Conservation (phyloP, 2,797 vertebrate genomes). For the Sebastes diaconus region DNA sequence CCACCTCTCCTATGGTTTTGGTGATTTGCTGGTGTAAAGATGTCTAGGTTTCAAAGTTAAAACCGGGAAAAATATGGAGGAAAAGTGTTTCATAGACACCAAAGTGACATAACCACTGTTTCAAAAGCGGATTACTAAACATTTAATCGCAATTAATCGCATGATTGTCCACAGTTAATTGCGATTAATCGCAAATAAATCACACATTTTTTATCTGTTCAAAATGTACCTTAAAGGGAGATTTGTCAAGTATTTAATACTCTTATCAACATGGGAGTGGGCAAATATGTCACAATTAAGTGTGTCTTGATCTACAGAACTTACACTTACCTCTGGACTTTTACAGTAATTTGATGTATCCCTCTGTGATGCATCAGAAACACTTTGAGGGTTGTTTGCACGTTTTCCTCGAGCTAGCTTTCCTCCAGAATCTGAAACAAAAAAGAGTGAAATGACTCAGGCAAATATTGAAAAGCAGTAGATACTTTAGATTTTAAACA, state of each 20-base stretch:
- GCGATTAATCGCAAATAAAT: too few relatives aligned
- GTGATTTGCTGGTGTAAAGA: background rate
- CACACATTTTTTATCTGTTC: too few relatives aligned
- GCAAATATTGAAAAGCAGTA: background rate
- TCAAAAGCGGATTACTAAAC: fast-evolving
- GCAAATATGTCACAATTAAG: background rate
- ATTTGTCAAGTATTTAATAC: too few relatives aligned
- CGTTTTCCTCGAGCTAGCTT: background rate
- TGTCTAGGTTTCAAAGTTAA: background rate
- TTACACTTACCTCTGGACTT: background rate
- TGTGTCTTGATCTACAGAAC: background rate
- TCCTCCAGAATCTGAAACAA: background rate
- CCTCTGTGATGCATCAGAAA: background rate
- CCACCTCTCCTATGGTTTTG: background rate
- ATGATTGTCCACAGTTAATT: too few relatives aligned
- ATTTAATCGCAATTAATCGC: too few relatives aligned
- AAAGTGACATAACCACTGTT: background rate
- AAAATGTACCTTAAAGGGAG: too few relatives aligned
- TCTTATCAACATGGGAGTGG: too few relatives aligned
- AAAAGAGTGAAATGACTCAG: background rate
- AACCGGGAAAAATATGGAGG: background rate
- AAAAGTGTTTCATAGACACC: background rate
- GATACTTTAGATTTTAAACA: background rate
- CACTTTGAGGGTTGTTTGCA: background rate
- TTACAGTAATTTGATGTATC: background rate